Percentiles rank a stretch among this genome's conserved stretches.
Conservation (phyloP, 1,140 invertebrate genomes). For the Marisa cornuarietis region DNA sequence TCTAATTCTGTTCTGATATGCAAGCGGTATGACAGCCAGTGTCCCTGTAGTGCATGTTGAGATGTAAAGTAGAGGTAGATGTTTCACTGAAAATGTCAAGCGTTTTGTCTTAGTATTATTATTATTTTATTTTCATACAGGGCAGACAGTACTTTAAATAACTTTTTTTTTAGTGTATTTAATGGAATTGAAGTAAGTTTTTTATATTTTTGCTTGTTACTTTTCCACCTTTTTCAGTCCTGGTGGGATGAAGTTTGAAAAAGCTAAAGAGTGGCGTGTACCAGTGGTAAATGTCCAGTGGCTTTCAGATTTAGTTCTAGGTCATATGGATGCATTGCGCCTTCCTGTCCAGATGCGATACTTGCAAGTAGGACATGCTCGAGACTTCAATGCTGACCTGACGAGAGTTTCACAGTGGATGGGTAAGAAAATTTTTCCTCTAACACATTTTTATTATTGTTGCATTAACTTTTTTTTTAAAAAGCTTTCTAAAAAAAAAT, state of each 20-base stretch:
- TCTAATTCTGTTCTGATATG: constrained; percentile 71
- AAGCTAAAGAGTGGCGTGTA: constrained; percentile 86
- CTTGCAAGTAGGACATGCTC: constrained; percentile 82
- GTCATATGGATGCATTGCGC: constrained; percentile 83
- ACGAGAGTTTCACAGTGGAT: constrained; percentile 87
- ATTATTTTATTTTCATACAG: too few relatives aligned
- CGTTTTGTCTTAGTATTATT: too few relatives aligned
- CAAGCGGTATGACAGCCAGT: constrained; percentile 67
- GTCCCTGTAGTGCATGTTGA: not conserved
- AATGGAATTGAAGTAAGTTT: not conserved
- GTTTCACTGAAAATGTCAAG: too few relatives aligned
- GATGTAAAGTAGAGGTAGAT: too few relatives aligned
- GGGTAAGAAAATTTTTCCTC: constrained; percentile 72
- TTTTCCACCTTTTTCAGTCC: constrained; percentile 69
- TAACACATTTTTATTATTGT: not conserved
- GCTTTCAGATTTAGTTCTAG: constrained; percentile 92
- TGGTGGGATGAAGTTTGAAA: constrained; percentile 87
- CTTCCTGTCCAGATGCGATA: constrained; percentile 83
- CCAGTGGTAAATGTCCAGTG: constrained; percentile 92
- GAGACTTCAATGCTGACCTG: constrained; percentile 88
- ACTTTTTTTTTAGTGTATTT: too few relatives aligned
- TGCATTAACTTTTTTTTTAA: not conserved
- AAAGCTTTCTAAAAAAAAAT: not conserved
- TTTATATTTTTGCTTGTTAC: not conserved
- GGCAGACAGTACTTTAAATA: too few relatives aligned